phyloP scores from a whole-genome alignment of 92 coral and sea anemone genomes.

The Micromussa lordhowensis region DNA sequence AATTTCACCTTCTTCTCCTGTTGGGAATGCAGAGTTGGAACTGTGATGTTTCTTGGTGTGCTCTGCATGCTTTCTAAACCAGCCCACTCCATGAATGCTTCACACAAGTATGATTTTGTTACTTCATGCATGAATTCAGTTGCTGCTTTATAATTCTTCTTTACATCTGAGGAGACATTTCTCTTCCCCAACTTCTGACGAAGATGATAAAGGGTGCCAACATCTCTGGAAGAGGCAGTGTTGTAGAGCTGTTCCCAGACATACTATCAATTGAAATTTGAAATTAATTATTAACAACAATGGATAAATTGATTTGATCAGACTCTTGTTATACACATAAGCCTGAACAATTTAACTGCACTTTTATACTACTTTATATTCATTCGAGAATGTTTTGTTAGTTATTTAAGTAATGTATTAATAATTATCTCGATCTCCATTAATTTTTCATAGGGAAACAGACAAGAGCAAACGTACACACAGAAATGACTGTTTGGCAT shows the following conservation, averaged over 20 bases:
- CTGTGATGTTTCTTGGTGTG: conserved; percentile 13
- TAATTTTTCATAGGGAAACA: too few species aligned
- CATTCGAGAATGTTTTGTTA: too few species aligned
- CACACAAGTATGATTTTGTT: conserved; percentile 47
- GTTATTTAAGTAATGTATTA: too few species aligned
- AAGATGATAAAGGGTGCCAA: conserved; percentile 42
- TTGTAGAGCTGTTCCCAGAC: conserved; percentile 49
- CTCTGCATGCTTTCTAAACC: conserved; percentile 37
- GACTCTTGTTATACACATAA: too few species aligned
- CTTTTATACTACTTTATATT: too few species aligned
- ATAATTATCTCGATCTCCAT: too few species aligned
- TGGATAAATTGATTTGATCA: too few species aligned
- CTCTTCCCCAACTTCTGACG: conserved; percentile 28
- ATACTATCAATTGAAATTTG: background rate
- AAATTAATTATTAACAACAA: too few species aligned
- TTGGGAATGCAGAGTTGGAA: background rate
- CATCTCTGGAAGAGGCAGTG: conserved; percentile 35
- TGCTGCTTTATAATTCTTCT: conserved; percentile 62
- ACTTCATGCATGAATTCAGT: conserved; percentile 39
- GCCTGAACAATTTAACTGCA: too few species aligned
- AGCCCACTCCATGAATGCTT: conserved; percentile 47
- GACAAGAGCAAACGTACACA: too few species aligned
- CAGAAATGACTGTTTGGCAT: too few species aligned
- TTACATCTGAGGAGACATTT: conserved; percentile 28
- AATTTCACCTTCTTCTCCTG: too few species aligned